Conservation (phyloP, 2,797 vertebrate species). For the Thunnus albacares region DNA sequence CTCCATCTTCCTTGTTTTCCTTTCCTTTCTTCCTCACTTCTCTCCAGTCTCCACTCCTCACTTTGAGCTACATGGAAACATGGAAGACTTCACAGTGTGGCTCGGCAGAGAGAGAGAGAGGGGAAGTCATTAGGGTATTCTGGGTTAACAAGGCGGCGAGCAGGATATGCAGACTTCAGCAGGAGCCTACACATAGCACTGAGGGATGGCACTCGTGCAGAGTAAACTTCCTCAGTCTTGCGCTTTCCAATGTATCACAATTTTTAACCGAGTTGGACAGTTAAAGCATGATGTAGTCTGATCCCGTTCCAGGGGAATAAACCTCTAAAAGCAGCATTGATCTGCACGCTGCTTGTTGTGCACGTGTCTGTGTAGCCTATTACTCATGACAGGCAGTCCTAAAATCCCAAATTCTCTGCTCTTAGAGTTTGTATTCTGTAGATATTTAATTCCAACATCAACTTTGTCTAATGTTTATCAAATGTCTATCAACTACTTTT, state of each 20-base stretch:
- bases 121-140: slow-evolving; percentile 83
- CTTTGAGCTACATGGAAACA: slow-evolving; percentile 78
- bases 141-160: slow-evolving; percentile 82
- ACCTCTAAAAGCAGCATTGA: slow-evolving; percentile 50
- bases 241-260: slow-evolving; percentile 62
- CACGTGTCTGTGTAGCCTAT: slow-evolving; percentile 23
- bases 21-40: slow-evolving; percentile 20
- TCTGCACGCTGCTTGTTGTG: slow-evolving; percentile 33
- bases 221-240: slow-evolving; percentile 78
- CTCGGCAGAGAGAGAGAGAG: slow-evolving; percentile 61
- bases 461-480: not conserved
- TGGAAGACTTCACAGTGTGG: slow-evolving; percentile 80
- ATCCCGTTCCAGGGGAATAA: slow-evolving; percentile 58
- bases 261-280: slow-evolving; percentile 66
- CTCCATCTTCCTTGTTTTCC: slow-evolving; percentile 28
- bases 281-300: slow-evolving; percentile 59
- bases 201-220: slow-evolving; percentile 79
- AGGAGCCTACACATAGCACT: slow-evolving; percentile 68
- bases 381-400: slow-evolving; percentile 34
- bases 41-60: slow-evolving; percentile 47
- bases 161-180: slow-evolving; percentile 82
- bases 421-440: slow-evolving; percentile 13
- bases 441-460: slow-evolving; percentile 28
- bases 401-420: slow-evolving; percentile 24
- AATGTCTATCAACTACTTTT: not conserved